Evolutionary conservation across 2,113 vertebrate genomes (phyloP), one percentile per base, ranked within the genome.

Genomic region (Chaetura pelagica): DNA sequence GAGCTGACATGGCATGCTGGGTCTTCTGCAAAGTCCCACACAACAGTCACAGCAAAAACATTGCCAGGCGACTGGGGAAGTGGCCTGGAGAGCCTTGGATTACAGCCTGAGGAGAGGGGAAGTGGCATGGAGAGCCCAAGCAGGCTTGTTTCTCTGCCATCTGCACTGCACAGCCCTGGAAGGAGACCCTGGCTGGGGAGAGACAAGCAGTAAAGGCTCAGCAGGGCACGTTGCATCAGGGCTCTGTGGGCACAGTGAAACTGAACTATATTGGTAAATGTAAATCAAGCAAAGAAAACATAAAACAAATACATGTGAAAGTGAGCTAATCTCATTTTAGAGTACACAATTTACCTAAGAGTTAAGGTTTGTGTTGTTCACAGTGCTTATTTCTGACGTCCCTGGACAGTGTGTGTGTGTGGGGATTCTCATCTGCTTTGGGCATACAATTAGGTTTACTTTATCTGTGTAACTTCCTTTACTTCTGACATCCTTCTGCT

Each of bases 271-370:
- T 32, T 77, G 84, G 81, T 76, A 91, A 83, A 84, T 48, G 58
- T 23, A 84, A 95, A 58, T 58, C 89, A 79, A 95, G 93, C 81
- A 92, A 93, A 82, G 82, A 79, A 87, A 79, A 91, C 83, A 62
- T 12, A 40, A 67, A 88, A 2, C 42, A 94, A 94, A 67, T 52
- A 94, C 87, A 87, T 0, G 4, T 76, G 62, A 17, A 73, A 91
- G 67, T 38, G 67, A 95, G 54, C 61, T 73, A 71, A n/a, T 76
- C 26, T 87, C 73, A 75, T 95, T 76, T 73, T 78, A 87, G 22
- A 89, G 54, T 71, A 51, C n/a, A 62, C 20, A 12, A 7, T 68
- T 76, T 29, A 59, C 54, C 54, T 82, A 10, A 15, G 54, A 87
- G 30, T 63, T 82, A 51, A 64, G 0, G 0, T 73, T 23, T 74